Evolutionary conservation across 2,113 vertebrate species (phyloP).

Genomic region (Ceyx cyanopectus): DNA sequence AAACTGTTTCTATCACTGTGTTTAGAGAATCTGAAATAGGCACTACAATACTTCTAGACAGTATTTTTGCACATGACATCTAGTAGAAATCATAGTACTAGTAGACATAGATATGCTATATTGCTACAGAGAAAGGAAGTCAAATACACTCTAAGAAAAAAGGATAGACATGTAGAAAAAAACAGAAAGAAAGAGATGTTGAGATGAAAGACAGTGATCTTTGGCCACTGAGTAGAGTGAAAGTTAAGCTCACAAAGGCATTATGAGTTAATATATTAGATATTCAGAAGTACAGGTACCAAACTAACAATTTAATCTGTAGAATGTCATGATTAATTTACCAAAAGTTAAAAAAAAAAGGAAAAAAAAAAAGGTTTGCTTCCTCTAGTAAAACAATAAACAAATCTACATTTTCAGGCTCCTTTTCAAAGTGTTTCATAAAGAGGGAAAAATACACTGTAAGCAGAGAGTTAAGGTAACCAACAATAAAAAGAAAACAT

Average conservation of each 20-base stretch:
- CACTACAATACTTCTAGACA: not conserved
- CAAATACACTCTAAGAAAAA: not conserved
- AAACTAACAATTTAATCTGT: not conserved
- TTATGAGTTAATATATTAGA: not conserved
- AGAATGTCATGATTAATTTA: not conserved
- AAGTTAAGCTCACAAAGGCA: not conserved
- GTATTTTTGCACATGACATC: not conserved
- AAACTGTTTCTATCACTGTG: not conserved
- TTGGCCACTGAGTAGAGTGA: not conserved
- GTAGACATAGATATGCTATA: not conserved
- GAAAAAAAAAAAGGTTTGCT: not conserved
- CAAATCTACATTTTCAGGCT: not conserved
- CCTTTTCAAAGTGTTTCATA: not conserved
- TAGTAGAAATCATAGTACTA: not conserved
- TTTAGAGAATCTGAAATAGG: not conserved
- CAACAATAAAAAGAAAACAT: not conserved
- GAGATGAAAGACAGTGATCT: not conserved
- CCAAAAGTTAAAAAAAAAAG: not conserved
- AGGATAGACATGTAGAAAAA: not conserved
- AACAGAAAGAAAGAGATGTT: not conserved
- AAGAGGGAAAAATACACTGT: not conserved
- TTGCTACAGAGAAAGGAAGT: not conserved
- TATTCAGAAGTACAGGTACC: not conserved
- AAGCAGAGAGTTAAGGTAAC: not conserved
- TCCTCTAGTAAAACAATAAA: not conserved